Base-by-base conservation (phyloP, 1,140 invertebrate species). In the Dendroctonus ponderosae region DNA sequence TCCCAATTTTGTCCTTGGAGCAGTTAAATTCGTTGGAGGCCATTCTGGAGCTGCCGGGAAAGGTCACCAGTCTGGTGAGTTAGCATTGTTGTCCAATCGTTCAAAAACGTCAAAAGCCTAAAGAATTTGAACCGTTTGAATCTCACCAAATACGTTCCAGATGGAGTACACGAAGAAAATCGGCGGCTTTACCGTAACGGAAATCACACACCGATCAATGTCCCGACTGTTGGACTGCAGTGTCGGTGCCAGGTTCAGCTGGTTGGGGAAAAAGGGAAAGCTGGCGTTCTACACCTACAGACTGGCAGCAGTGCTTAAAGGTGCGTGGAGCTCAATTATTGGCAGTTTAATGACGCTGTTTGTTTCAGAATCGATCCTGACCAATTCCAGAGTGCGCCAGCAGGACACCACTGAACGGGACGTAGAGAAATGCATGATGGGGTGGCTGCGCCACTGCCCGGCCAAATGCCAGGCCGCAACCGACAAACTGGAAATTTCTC, bases 161-260 rank as follows among this genome's bases (percentile, higher is more conserved):
- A 41, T 56, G 26, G 53, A 56, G 4, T 56, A 56, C 26, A 40
- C 41, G 8, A 56, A 56, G 5, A 8, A 8, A 14, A 56, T 56
- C 9, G 53, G 53, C 9, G 53, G 53, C 7, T 56, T 39, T 11
- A n/a, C 38, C n/a, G 8, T 56, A 11, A 11, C n/a, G 14, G 53
- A 56, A 56, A 56, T 56, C 5, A 56, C 53, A 11, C 53, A 56
- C 38, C 8, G 53, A 56, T 38, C 53, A n/a, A 56, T 56, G 53
- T 56, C 53, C 15, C 8, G 53, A 6, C 38, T 56, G 11, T 41
- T 56, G 37, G 53, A 15, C 26, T 6, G 6, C 7, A 39, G 41
- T 41, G 15, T 56, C 7, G 53, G n/a, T 8, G n/a, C 26, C 8
- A 40, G 7, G 9, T 56, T 56, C 53, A 56, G 53, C 26, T 56